These are phyloP conservation scores for Cheilosia scutellata DNA, from an alignment of 2,888 invertebrate species.

Conservation along the genomic window DNA sequence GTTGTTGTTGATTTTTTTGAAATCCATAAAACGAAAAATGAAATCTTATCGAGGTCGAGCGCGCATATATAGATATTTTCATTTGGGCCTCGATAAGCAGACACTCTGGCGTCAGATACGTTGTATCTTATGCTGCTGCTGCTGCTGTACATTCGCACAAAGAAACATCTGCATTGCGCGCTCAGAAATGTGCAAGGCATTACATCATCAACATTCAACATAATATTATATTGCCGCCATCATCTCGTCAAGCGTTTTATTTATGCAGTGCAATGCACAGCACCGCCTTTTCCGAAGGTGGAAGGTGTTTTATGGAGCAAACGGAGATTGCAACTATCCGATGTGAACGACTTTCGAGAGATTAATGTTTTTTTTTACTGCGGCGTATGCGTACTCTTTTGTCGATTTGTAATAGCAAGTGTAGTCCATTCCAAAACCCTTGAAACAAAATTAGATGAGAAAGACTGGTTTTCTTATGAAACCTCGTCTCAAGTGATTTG, in stretches of 20 bases:
- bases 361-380: slow-evolving; percentile 16
- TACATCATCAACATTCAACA: slow-evolving; percentile 60
- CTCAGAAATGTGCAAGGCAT: slow-evolving; percentile 54
- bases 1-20: slow-evolving; percentile 13
- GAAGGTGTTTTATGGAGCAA: slow-evolving; percentile 57
- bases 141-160: slow-evolving; percentile 24
- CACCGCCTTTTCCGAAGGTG: slow-evolving; percentile 59
- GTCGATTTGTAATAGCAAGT: too few species aligned
- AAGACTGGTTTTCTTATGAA: too few species aligned
- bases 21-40: slow-evolving; percentile 65
- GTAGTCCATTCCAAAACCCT: too few species aligned
- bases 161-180: slow-evolving; percentile 53
- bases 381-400: slow-evolving; percentile 38
- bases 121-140: slow-evolving; percentile 21
- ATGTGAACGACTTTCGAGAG: slow-evolving; percentile 58
- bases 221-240: slow-evolving; percentile 45
- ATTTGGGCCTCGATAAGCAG: slow-evolving; percentile 63
- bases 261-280: slow-evolving; percentile 41
- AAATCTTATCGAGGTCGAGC: slow-evolving; percentile 73
- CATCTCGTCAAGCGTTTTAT: slow-evolving; percentile 52
- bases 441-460: too few species aligned
- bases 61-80: slow-evolving; percentile 48
- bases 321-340: slow-evolving; percentile 41
- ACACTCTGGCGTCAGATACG: slow-evolving; percentile 66
- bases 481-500: too few species aligned